Base-by-base conservation (phyloP, 2,113 vertebrate species). In the Struthio camelus region DNA sequence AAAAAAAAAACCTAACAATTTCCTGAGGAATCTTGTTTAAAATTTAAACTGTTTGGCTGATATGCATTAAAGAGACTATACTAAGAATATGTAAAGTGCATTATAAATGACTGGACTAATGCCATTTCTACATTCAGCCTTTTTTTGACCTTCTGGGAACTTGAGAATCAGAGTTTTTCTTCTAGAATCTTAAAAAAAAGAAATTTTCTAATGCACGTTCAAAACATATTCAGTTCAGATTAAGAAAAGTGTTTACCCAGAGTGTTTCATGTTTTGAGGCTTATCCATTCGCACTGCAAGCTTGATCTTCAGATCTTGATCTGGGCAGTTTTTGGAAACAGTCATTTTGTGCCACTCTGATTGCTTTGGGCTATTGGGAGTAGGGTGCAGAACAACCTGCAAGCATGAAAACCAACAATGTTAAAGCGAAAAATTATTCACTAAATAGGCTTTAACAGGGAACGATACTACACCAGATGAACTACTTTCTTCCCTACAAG, bases 261-360 rank as follows among this genome's bases (percentile, higher is more conserved):
- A 99, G 97, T 99, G 99, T 97, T 99, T 99, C 99, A 99, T 99
- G 98, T 99, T 99, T 96, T 99, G 99, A 67, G 99, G 99, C 94
- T 99, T 99, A 97, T 99, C 99, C 99, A 99, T 99, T 96, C 99
- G 98, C 59, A 99, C 99, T 1, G 99, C 99, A 90, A 99, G 98
- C 97, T 99, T 99, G 96, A 99, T 99, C 98, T 98, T 99, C 87
- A 99, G 98, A 95, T 99, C 99, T 80, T 98, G 99, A 97, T 99
- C 99, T 0, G 98, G 97, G 88, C 99, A 99, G 89, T 99, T 99
- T 98, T 99, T 99, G 67, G 99, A 99, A 94, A 99, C 98, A 1
- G 98, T 97, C 99, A 99, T 99, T 98, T 99, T 99, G 95, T 99
- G 99, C 93, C 99, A 98, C 90, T 99, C 99, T 7, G 99, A 99